A percentile compares a stretch with the other conserved stretches of the same genome.
phyloP scores from a whole-genome alignment of 1,140 invertebrate species.

The Notospermus geniculatus region DNA sequence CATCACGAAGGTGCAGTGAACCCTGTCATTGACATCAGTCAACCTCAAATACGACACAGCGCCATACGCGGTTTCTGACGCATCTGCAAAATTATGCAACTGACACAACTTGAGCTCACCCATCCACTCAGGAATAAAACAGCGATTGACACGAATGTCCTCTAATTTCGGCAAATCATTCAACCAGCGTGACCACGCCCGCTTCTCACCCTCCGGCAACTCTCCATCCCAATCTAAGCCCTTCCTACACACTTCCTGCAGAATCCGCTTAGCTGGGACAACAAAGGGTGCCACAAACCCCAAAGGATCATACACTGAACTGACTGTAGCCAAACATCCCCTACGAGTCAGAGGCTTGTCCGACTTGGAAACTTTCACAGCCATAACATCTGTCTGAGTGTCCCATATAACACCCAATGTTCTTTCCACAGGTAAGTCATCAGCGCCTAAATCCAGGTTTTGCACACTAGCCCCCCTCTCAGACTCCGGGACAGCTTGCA shows the following conservation, averaged over 20 bases:
- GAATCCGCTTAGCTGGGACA: neutral
- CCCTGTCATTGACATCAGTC: neutral
- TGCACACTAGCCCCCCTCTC: constrained; percentile 1
- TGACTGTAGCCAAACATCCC: neutral
- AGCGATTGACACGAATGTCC: neutral
- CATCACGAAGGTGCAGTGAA: neutral
- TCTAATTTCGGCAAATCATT: neutral
- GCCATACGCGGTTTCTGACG: neutral
- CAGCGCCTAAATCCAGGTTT: neutral
- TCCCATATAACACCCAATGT: constrained; percentile 11
- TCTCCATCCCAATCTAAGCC: neutral
- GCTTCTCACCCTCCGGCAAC: neutral
- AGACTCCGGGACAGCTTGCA: neutral
- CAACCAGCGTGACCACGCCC: neutral
- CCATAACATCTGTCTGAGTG: constrained; percentile 12
- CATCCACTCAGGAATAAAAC: neutral
- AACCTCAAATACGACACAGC: neutral
- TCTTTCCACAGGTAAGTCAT: neutral
- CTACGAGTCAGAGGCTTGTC: neutral
- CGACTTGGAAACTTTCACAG: neutral
- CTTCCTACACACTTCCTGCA: neutral
- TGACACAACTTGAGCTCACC: neutral
- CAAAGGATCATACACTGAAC: constrained; percentile 10
- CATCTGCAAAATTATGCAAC: constrained; percentile 8
- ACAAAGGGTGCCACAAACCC: constrained; percentile 3